A percentile compares a stretch with the other conserved stretches of the same genome.
Conservation (phyloP, 2,888 invertebrate species). For the Dendrolimus houi region DNA sequence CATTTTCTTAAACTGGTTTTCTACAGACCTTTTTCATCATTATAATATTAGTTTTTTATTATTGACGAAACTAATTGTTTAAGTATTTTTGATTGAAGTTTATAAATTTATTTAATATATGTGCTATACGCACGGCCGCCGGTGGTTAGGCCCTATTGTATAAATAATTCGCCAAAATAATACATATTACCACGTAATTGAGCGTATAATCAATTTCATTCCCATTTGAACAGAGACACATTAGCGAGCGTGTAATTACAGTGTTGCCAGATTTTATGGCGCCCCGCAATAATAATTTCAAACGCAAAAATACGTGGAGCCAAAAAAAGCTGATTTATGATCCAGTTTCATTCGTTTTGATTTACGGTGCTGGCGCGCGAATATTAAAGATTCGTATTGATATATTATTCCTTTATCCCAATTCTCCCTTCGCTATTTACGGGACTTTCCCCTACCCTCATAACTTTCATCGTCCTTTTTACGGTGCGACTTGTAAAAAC, state of each 20-base stretch:
- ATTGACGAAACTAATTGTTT: too few relatives aligned
- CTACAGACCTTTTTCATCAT: too few relatives aligned
- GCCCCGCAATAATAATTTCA: constrained; percentile 29
- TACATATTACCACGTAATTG: too few relatives aligned
- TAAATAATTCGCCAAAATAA: too few relatives aligned
- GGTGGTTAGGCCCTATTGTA: too few relatives aligned
- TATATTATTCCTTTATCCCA: constrained; percentile 75
- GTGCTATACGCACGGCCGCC: too few relatives aligned
- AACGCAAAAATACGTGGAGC: constrained; percentile 42
- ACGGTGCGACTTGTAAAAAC: constrained; percentile 62
- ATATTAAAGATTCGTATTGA: constrained; percentile 76
- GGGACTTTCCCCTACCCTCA: constrained; percentile 66
- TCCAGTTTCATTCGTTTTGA: constrained; percentile 65
- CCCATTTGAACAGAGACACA: constrained; percentile 1
- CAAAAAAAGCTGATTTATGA: constrained; percentile 55
- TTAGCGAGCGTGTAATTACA: constrained; percentile 5
- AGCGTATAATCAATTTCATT: too few relatives aligned
- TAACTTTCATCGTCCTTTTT: constrained; percentile 71
- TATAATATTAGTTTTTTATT: too few relatives aligned
- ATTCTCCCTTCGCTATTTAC: constrained; percentile 71
- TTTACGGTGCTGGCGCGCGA: constrained; percentile 67
- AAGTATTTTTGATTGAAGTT: too few relatives aligned
- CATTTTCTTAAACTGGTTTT: too few relatives aligned
- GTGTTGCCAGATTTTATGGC: constrained; percentile 9
- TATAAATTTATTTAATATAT: too few relatives aligned